Conservation (phyloP, 2,888 invertebrate species). For the Platycheirus albimanus region DNA sequence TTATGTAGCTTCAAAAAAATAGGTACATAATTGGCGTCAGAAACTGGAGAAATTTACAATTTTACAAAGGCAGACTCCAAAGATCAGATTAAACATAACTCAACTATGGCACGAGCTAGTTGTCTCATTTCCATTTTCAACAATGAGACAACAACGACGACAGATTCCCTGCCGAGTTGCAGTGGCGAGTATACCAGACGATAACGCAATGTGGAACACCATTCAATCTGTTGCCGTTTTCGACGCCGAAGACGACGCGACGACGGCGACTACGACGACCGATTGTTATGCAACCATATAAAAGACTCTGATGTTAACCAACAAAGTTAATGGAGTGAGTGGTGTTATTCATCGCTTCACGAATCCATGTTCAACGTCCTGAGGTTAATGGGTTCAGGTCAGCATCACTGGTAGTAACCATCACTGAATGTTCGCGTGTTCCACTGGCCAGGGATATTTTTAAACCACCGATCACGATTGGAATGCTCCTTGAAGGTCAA, state of each 20-base stretch:
- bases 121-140: conserved; percentile 34
- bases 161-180: conserved; percentile 54
- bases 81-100: conserved; percentile 45
- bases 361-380: conserved; percentile 55
- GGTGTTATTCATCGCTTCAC: conserved; percentile 42
- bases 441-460: conserved; percentile 35
- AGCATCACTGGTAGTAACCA: conserved; percentile 25
- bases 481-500: conserved; percentile 57
- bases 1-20: too few species aligned
- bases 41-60: too few species aligned
- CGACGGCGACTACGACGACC: background rate
- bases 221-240: conserved; percentile 28
- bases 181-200: conserved; percentile 34
- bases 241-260: background rate
- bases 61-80: background rate
- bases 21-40: too few species aligned
- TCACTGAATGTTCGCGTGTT: conserved; percentile 2
- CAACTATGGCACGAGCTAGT: conserved; percentile 47
- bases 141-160: conserved; percentile 43
- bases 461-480: conserved; percentile 44
- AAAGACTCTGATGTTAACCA: conserved; percentile 46
- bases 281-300: conserved; percentile 36
- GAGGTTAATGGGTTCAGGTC: conserved; percentile 71
- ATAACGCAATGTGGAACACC: conserved; percentile 40
- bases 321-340: conserved; percentile 43